Evolutionary conservation across 2,888 invertebrate species (phyloP).

Genomic region (Phaedon cochleariae): DNA sequence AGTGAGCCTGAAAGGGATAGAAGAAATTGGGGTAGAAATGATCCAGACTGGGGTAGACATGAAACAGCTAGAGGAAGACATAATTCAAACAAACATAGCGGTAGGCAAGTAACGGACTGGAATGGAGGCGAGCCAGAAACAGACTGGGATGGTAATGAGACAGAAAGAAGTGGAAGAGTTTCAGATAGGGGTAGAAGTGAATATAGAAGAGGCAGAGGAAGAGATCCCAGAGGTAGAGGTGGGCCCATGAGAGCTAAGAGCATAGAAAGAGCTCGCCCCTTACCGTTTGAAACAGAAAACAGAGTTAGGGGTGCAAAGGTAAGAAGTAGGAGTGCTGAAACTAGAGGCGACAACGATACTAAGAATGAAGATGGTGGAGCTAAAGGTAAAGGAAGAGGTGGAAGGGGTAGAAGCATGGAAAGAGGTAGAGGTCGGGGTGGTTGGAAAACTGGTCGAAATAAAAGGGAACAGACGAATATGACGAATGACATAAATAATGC

Average conservation of each 20-base stretch:
- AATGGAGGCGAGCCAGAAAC: background rate
- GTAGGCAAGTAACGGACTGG: background rate
- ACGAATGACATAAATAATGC: background rate
- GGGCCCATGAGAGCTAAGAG: conserved; percentile 17
- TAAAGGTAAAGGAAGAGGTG: conserved; percentile 17
- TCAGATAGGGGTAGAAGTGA: conserved; percentile 10
- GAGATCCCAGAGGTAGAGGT: conserved; percentile 7
- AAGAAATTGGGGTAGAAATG: conserved; percentile 22
- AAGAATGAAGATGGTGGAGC: background rate
- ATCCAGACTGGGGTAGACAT: background rate
- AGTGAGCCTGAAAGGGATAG: too few species aligned
- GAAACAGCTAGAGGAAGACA: background rate
- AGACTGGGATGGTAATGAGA: background rate
- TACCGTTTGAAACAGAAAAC: background rate
- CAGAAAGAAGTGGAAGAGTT: background rate
- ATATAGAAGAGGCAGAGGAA: conserved; percentile 14
- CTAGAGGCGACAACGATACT: background rate
- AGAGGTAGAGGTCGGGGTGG: conserved; percentile 17
- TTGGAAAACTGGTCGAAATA: conserved; percentile 8
- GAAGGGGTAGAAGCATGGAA: conserved; percentile 13
- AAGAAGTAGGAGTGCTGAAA: conserved; percentile 27
- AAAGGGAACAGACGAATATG: background rate
- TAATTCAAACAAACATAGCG: background rate
- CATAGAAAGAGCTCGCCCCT: conserved; percentile 7
- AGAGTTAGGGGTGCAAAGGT: conserved; percentile 4